These are phyloP conservation scores for Hippolais icterina DNA, from an alignment of 2,113 vertebrate genomes.

Conservation along the genomic window DNA sequence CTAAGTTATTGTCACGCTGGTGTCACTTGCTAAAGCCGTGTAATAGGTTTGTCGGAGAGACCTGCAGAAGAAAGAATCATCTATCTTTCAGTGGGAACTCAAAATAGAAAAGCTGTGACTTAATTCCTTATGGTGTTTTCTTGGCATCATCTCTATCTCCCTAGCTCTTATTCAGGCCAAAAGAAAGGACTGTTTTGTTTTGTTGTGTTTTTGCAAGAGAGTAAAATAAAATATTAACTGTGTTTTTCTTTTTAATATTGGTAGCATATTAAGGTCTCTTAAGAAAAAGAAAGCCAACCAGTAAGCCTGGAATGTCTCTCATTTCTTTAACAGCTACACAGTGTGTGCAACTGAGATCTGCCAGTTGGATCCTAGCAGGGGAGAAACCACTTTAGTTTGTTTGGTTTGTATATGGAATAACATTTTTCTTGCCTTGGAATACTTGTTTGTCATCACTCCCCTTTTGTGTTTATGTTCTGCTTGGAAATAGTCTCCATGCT, in stretches of 20 bases:
- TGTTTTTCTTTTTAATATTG: slow-evolving; percentile 50
- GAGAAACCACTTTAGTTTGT: slow-evolving; percentile 66
- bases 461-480: slow-evolving; percentile 62
- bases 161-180: background rate
- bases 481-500: slow-evolving; percentile 45
- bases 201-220: slow-evolving; percentile 21
- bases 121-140: background rate
- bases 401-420: slow-evolving; percentile 66
- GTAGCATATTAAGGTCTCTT: slow-evolving; percentile 34
- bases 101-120: background rate
- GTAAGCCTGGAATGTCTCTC: slow-evolving; percentile 40
- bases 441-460: slow-evolving; percentile 67
- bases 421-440: slow-evolving; percentile 67
- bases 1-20: background rate
- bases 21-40: background rate
- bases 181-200: slow-evolving; percentile 33
- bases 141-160: slow-evolving; percentile 9
- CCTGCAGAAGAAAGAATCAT: background rate
- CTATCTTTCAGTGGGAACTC: background rate
- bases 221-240: slow-evolving; percentile 39
- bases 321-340: slow-evolving; percentile 52
- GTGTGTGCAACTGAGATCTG: slow-evolving; percentile 54
- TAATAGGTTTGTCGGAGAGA: slow-evolving; percentile 8
- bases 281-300: slow-evolving; percentile 35
- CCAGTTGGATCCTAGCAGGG: slow-evolving; percentile 59